Evolutionary conservation across 2,888 invertebrate genomes (phyloP), one percentile per base, ranked within the genome.

Genomic region (Leptinotarsa juncta): DNA sequence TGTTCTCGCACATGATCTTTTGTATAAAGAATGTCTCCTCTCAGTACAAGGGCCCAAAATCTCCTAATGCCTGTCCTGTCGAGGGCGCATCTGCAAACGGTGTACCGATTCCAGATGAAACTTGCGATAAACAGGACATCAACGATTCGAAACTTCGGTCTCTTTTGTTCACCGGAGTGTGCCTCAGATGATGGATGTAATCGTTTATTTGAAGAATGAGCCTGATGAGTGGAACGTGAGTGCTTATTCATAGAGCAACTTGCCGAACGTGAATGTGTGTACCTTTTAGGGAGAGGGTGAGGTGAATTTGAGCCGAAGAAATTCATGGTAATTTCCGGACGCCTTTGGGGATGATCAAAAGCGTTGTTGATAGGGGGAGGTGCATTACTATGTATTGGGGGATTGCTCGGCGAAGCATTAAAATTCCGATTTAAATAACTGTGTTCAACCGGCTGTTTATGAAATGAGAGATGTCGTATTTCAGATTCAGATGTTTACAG

Each of bases 171-270:
- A 20, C 60, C 57, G 48, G 60, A 57, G 68, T 65, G 69, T 70
- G 67, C 67, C 55, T 71, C 7, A 65, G 70, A 73, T 75, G 75
- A 75, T 75, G 70, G 75, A 75, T 75, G 48, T 70, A 60, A 65
- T 70, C 70, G 72, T 75, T 75, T 70, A 70, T 67, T 73, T 75
- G 70, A 70, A 70, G 51, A 70, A 71, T 71, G 71, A 65, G 67
- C 55, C 55, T 42, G 72, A 53, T 67, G 72, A 67, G 18, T 53
- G 68, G 68, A 68, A 55, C 57, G 68, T 68, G 68, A 55, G 55
- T 68, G 68, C 53, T 68, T 68, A 57, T 57, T 48, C 42, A 62
- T 62, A 32, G 7, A 20, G 49, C 48, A 50, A 57, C 51, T 74
- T 65, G 53, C 70, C 42, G 53, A 57, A 42, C 42, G 12, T 42